Evolutionary conservation across 2,888 invertebrate genomes (phyloP).

Genomic region (Phrixothrix hirtus): DNA sequence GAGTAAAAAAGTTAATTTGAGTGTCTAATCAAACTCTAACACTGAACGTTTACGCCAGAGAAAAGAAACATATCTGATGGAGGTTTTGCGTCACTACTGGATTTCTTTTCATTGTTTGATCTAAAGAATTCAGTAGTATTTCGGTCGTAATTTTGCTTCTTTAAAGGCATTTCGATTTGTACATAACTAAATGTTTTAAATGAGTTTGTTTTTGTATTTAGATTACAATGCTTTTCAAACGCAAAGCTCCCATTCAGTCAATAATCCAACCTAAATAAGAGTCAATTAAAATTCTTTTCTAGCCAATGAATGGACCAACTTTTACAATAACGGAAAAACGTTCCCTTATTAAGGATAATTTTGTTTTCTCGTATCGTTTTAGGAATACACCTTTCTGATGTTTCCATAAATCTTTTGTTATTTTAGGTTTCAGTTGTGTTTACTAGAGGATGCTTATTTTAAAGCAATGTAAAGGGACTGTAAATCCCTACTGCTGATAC

Average conservation of each 20-base stretch:
- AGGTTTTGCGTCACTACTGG: too few species aligned
- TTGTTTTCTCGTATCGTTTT: background rate
- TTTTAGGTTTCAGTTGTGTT: background rate
- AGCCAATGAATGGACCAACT: background rate
- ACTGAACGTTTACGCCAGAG: too few species aligned
- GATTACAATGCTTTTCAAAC: background rate
- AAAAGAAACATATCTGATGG: too few species aligned
- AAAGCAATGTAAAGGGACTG: background rate
- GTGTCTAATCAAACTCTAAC: too few species aligned
- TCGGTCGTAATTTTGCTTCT: too few species aligned
- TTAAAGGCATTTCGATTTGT: too few species aligned
- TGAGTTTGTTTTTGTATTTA: too few species aligned
- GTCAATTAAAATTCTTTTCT: background rate
- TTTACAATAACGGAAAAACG: background rate
- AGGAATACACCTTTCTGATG: background rate
- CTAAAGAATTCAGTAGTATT: too few species aligned
- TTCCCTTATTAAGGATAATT: background rate
- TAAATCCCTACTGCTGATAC: background rate
- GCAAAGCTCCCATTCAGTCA: background rate
- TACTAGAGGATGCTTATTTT: background rate
- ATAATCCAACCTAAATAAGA: background rate
- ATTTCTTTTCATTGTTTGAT: too few species aligned
- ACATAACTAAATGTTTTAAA: too few species aligned
- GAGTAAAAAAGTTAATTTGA: too few species aligned
- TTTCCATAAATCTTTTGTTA: background rate